Conservation (phyloP, 2,113 vertebrate species). For the Clarias macrocephalus region DNA sequence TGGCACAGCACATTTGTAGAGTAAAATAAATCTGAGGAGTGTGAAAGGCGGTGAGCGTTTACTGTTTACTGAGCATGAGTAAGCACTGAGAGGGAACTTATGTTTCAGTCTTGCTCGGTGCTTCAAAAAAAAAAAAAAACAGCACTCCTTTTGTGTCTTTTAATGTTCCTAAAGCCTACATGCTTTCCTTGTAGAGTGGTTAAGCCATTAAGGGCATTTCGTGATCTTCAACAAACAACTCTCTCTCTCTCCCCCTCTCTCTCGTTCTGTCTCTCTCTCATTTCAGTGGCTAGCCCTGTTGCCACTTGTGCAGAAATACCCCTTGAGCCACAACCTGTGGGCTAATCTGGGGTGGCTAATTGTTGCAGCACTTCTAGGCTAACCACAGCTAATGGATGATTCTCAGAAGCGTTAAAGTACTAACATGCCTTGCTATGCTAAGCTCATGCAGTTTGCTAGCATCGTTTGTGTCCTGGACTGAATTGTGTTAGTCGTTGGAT, state of each 20-base stretch:
- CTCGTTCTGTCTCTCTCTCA: too few relatives aligned
- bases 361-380: neutral
- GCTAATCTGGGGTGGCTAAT: neutral
- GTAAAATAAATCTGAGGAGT: slow-evolving; percentile 58
- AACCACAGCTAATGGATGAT: neutral
- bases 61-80: slow-evolving; percentile 38
- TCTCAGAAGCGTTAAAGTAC: neutral
- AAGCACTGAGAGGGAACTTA: slow-evolving; percentile 23
- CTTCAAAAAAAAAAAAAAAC: neutral
- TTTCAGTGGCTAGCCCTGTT: neutral
- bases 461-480: neutral
- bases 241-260: too few relatives aligned
- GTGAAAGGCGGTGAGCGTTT: slow-evolving; percentile 33
- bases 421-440: neutral
- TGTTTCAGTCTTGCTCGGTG: slow-evolving; percentile 10
- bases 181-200: neutral
- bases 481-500: neutral
- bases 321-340: neutral
- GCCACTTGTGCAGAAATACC: neutral
- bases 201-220: neutral
- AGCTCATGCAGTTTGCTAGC: neutral
- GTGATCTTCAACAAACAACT: neutral
- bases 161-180: neutral
- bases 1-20: slow-evolving; percentile 55
- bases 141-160: neutral